Evolutionary conservation across 2,797 vertebrate species (phyloP).

Genomic region (Serranus cabrilla): DNA sequence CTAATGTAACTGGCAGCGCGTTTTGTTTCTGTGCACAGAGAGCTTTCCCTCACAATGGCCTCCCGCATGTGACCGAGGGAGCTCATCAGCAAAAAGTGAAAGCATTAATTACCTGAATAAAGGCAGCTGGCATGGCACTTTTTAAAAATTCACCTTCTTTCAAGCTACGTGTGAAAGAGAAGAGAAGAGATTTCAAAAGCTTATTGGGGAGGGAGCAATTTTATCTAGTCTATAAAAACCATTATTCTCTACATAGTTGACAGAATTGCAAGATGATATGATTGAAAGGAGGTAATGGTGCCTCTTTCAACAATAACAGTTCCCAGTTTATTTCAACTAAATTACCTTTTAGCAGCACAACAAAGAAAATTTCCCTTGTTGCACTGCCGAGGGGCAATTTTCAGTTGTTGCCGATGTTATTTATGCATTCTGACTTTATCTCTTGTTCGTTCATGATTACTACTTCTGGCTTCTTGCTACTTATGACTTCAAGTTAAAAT

Average conservation of each 20-base stretch:
- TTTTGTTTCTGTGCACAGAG: conserved; percentile 53
- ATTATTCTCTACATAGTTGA: conserved; percentile 52
- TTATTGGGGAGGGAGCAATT: conserved; percentile 34
- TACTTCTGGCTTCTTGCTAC: conserved; percentile 18
- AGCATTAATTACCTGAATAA: conserved; percentile 77
- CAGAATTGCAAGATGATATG: conserved; percentile 42
- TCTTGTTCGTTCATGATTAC: conserved; percentile 31
- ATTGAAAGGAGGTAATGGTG: conserved; percentile 60
- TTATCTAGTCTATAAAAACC: conserved; percentile 41
- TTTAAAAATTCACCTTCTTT: conserved; percentile 50
- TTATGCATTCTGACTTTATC: conserved; percentile 37
- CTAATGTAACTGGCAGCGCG: conserved; percentile 49
- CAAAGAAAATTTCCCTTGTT: conserved; percentile 43
- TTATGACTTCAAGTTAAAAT: conserved; percentile 45
- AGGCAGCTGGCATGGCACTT: conserved; percentile 55
- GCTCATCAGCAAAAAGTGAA: conserved; percentile 68
- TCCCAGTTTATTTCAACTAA: conserved; percentile 61
- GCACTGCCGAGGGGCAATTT: conserved; percentile 46
- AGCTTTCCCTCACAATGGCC: conserved; percentile 54
- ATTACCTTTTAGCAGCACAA: conserved; percentile 44
- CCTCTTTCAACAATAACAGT: conserved; percentile 59
- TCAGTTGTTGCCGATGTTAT: conserved; percentile 31
- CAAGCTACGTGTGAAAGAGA: conserved; percentile 13
- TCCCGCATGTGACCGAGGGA: conserved; percentile 46
- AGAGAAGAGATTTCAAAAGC: conserved; percentile 47